A percentile compares a stretch with the other conserved stretches of the same genome.
phyloP scores from a whole-genome alignment of 2,888 invertebrate species.

The Tridacna crocea region DNA sequence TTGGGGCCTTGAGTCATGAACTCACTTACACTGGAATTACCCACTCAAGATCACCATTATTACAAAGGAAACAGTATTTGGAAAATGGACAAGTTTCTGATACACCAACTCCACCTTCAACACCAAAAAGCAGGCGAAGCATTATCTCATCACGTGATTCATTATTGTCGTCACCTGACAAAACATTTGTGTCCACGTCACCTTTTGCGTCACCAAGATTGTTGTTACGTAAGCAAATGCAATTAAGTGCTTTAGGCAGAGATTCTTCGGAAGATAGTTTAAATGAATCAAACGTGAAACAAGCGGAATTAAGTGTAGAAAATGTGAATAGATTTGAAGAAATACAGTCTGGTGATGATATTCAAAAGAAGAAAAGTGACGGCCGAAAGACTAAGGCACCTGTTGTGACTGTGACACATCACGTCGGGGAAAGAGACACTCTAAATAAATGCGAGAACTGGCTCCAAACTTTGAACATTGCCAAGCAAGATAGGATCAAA shows the following conservation, averaged over 20 bases:
- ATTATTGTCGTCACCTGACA: slow-evolving; percentile 54
- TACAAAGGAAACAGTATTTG: slow-evolving; percentile 32
- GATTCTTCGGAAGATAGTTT: slow-evolving; percentile 63
- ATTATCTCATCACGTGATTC: slow-evolving; percentile 64
- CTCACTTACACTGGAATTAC: slow-evolving; percentile 40
- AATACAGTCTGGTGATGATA: slow-evolving; percentile 29
- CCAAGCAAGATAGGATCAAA: slow-evolving; percentile 73
- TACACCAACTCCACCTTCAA: slow-evolving; percentile 75
- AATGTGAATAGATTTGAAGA: slow-evolving; percentile 49
- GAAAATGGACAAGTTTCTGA: slow-evolving; percentile 64
- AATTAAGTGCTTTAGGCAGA: slow-evolving; percentile 57
- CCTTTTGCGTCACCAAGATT: slow-evolving; percentile 66
- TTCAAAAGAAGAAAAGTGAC: slow-evolving; percentile 1
- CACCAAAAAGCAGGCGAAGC: slow-evolving; percentile 72
- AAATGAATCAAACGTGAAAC: slow-evolving; percentile 31
- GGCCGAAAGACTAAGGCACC: slow-evolving; percentile 15
- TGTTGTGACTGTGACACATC: slow-evolving; percentile 20
- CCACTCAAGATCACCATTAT: slow-evolving; percentile 46
- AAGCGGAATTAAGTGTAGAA: slow-evolving; percentile 48
- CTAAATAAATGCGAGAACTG: slow-evolving; percentile 75
- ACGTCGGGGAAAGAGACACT: slow-evolving; percentile 59
- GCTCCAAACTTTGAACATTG: slow-evolving; percentile 74
- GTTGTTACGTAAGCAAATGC: slow-evolving; percentile 54
- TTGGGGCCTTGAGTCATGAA: slow-evolving; percentile 35
- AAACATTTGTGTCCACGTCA: slow-evolving; percentile 47